These are phyloP conservation scores for Drosophila meridionalis DNA, from an alignment of 2,888 invertebrate species.

Conservation along the genomic window DNA sequence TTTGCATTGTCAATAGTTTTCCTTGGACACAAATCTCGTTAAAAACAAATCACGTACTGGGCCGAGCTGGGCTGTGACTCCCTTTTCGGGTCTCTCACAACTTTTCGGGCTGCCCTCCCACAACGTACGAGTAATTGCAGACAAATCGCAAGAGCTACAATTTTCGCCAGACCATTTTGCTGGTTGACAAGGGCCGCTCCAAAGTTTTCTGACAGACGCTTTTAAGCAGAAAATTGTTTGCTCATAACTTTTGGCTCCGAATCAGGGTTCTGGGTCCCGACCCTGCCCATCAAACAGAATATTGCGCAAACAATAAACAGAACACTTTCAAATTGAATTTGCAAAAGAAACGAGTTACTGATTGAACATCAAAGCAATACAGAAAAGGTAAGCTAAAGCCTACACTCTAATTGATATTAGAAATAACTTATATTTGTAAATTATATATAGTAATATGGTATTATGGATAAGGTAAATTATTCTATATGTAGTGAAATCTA, in stretches of 20 bases:
- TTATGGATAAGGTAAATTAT: neutral
- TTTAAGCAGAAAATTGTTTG: constrained; percentile 81
- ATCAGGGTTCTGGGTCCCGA: constrained; percentile 6
- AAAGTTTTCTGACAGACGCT: constrained; percentile 80
- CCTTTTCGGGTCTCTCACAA: constrained; percentile 32
- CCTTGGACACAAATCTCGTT: constrained; percentile 60
- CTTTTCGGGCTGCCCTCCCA: constrained; percentile 43
- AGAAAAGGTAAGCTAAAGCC: neutral
- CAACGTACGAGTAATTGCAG: constrained; percentile 59
- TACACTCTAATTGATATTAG: neutral
- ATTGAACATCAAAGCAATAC: neutral
- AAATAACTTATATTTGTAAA: neutral
- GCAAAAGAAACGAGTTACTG: neutral
- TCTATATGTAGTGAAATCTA: neutral
- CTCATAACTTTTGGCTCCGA: constrained; percentile 72
- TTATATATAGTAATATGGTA: no score
- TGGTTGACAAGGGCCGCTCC: constrained; percentile 63
- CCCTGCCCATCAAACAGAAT: constrained; percentile 30
- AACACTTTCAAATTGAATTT: constrained; percentile 5
- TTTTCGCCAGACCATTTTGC: constrained; percentile 44
- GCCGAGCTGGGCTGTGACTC: constrained; percentile 1
- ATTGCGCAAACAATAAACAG: constrained; percentile 7
- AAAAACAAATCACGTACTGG: constrained; percentile 76
- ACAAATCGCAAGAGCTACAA: constrained; percentile 66
- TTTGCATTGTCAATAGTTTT: constrained; percentile 81